Conservation (phyloP, 2,113 vertebrate genomes). For the Hydropotes inermis region DNA sequence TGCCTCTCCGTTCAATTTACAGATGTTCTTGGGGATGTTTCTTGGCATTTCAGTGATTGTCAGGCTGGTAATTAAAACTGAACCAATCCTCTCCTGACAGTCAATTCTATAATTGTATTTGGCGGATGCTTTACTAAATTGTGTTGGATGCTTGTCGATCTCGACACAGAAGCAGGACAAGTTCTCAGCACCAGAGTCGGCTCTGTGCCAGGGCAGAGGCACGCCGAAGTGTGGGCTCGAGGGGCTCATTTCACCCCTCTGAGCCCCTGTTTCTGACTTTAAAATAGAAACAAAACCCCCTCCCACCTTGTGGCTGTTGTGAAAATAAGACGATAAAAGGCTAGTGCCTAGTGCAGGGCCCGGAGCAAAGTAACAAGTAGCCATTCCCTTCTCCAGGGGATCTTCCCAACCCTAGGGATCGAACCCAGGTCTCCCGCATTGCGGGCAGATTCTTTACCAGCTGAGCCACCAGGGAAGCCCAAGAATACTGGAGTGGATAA, state of each 20-base stretch:
- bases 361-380: neutral
- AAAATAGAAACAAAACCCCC: neutral
- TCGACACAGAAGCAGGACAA: accelerated
- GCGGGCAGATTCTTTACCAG: neutral
- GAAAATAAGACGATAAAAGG: neutral
- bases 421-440: neutral
- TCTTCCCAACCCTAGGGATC: neutral
- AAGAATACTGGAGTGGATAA: neutral
- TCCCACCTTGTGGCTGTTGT: accelerated
- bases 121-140: neutral
- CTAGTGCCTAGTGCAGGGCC: no score
- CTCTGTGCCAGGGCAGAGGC: accelerated
- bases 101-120: neutral
- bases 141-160: no score
- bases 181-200: accelerated
- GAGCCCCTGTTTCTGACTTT: neutral
- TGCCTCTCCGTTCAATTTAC: neutral
- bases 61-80: neutral
- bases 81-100: neutral
- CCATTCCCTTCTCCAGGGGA: neutral
- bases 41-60: neutral
- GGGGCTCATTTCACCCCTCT: accelerated
- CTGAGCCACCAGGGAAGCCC: neutral
- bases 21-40: neutral
- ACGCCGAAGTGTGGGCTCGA: accelerated